Conservation (phyloP, 2,797 vertebrate species). For the Sebastes steindachneri region DNA sequence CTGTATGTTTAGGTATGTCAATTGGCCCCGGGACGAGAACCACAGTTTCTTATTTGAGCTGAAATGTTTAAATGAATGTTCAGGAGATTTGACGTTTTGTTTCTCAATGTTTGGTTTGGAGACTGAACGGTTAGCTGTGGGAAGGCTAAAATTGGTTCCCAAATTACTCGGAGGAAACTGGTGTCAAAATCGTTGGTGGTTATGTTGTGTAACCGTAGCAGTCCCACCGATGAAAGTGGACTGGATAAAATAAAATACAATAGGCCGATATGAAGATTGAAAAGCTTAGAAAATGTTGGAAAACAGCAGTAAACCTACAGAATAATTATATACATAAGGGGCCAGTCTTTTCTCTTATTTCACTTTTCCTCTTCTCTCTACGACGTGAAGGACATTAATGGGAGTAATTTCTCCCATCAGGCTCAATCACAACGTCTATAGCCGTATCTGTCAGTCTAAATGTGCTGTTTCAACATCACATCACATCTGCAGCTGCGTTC, state of each 20-base stretch:
- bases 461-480: neutral
- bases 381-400: neutral
- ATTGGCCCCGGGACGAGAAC: neutral
- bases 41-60: neutral
- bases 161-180: neutral
- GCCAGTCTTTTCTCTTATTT: neutral
- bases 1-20: neutral
- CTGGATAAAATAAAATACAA: neutral
- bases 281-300: neutral
- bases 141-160: neutral
- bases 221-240: neutral
- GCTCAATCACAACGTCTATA: neutral
- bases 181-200: neutral
- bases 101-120: conserved; percentile 20
- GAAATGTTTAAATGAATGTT: neutral
- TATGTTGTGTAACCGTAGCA: neutral
- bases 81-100: neutral
- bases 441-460: neutral
- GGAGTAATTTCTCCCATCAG: neutral
- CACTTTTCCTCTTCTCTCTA: neutral
- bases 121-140: neutral
- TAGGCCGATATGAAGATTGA: neutral
- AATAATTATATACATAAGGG: neutral
- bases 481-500: neutral
- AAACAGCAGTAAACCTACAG: neutral